phyloP scores from a whole-genome alignment of 2,888 invertebrate species.

The Archips xylosteana region DNA sequence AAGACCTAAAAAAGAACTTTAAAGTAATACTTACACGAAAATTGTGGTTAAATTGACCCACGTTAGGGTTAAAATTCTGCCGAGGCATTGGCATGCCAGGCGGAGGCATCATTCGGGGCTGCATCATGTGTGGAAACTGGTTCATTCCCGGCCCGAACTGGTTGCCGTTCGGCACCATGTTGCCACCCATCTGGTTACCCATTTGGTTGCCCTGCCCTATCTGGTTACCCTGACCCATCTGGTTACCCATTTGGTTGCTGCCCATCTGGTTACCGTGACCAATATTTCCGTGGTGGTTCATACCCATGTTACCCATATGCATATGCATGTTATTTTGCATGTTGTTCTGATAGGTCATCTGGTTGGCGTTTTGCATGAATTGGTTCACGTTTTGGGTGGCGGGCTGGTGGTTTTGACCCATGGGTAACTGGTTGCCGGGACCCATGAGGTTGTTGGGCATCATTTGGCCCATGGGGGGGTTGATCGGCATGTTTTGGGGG shows the following conservation, averaged over 20 bases:
- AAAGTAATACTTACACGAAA: slow-evolving; percentile 73
- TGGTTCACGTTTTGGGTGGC: slow-evolving; percentile 44
- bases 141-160: slow-evolving; percentile 69
- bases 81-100: slow-evolving; percentile 74
- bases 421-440: slow-evolving; percentile 50
- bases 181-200: slow-evolving; percentile 49
- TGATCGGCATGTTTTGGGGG: slow-evolving; percentile 53
- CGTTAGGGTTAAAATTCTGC: slow-evolving; percentile 71
- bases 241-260: slow-evolving; percentile 54
- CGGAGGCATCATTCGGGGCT: slow-evolving; percentile 74
- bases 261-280: slow-evolving; percentile 54
- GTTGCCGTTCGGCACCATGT: slow-evolving; percentile 70
- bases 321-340: slow-evolving; percentile 22
- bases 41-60: slow-evolving; percentile 72
- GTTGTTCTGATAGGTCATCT: slow-evolving; percentile 31
- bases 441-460: slow-evolving; percentile 55
- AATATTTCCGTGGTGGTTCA: slow-evolving; percentile 48
- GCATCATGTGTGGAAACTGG: slow-evolving; percentile 73
- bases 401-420: slow-evolving; percentile 34
- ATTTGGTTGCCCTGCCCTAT: slow-evolving; percentile 55
- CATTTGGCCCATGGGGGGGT: slow-evolving; percentile 57
- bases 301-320: slow-evolving; percentile 39
- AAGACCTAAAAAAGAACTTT: too few species aligned
- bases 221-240: slow-evolving; percentile 51
- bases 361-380: slow-evolving; percentile 40